Conservation (phyloP, 2,113 vertebrate genomes). For the Dunckerocampus dactyliophorus region DNA sequence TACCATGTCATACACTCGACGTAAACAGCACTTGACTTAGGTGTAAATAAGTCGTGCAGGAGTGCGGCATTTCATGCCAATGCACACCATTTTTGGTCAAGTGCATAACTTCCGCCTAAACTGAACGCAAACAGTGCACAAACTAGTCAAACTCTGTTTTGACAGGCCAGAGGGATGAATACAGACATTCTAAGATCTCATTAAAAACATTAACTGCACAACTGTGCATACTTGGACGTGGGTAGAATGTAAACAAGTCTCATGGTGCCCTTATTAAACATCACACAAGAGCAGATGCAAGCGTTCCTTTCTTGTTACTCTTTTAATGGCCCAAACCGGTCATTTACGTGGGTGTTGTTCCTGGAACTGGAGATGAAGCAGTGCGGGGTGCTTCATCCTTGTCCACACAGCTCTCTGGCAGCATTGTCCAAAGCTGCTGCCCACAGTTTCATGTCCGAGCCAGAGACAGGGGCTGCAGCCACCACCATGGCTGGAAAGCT, state of each 20-base stretch:
- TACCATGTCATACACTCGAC: too few relatives aligned
- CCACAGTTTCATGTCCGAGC: constrained; percentile 57
- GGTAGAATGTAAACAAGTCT: not conserved
- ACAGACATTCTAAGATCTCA: too few relatives aligned
- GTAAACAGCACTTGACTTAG: too few relatives aligned
- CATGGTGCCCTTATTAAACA: constrained; percentile 31
- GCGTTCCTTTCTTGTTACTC: constrained; percentile 34
- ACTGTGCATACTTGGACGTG: not conserved
- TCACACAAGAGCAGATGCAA: constrained; percentile 46
- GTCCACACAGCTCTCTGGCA: constrained; percentile 49
- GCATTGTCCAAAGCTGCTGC: constrained; percentile 18
- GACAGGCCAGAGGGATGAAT: too few relatives aligned
- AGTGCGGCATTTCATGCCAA: too few relatives aligned
- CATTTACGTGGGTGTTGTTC: constrained; percentile 43
- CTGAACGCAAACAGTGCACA: too few relatives aligned
- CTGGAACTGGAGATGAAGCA: constrained; percentile 35
- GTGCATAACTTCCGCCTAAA: too few relatives aligned
- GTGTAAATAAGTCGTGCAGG: too few relatives aligned
- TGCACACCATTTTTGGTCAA: too few relatives aligned
- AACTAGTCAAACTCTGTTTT: too few relatives aligned
- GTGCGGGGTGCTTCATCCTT: constrained; percentile 35
- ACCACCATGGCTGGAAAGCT: constrained; percentile 35
- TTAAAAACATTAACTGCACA: not conserved
- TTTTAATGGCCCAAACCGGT: constrained; percentile 44
- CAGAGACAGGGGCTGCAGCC: constrained; percentile 38